Conservation (phyloP, 2,888 invertebrate species). For the Ochlodes sylvanus region DNA sequence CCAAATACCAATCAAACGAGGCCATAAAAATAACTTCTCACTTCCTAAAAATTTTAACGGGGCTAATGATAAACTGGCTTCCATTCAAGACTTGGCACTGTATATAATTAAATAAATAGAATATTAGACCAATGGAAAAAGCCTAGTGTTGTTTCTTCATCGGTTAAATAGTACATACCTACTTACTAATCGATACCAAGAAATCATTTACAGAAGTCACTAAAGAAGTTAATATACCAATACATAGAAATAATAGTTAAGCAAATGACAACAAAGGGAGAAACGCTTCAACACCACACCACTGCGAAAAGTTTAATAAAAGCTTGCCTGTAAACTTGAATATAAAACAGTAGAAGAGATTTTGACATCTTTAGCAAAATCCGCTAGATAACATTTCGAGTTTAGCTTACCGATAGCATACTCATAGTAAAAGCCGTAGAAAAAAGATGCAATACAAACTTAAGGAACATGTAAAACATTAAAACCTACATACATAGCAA, state of each 20-base stretch:
- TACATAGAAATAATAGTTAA: constrained; percentile 41
- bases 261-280: constrained; percentile 41
- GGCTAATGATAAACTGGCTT: neutral
- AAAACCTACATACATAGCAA: neutral
- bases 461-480: constrained; percentile 21
- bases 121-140: constrained; percentile 1
- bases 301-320: constrained; percentile 38
- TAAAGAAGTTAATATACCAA: constrained; percentile 32
- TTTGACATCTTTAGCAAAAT: constrained; percentile 18
- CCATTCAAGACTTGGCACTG: neutral
- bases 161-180: constrained; percentile 41
- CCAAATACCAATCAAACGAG: neutral
- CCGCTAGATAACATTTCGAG: constrained; percentile 17
- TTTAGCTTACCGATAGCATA: constrained; percentile 20
- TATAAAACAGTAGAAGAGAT: constrained; percentile 24
- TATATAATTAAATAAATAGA: too few species aligned
- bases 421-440: constrained; percentile 28
- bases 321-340: constrained; percentile 32
- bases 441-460: constrained; percentile 25
- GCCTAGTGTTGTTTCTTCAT: constrained; percentile 47
- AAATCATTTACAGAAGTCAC: constrained; percentile 33
- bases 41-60: neutral
- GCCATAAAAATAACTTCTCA: neutral
- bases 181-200: constrained; percentile 35
- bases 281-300: constrained; percentile 40